These are phyloP conservation scores for Amphimedon queenslandica DNA, from an alignment of 37 sponge, comb jelly and placozoan species.

Conservation along the genomic window DNA sequence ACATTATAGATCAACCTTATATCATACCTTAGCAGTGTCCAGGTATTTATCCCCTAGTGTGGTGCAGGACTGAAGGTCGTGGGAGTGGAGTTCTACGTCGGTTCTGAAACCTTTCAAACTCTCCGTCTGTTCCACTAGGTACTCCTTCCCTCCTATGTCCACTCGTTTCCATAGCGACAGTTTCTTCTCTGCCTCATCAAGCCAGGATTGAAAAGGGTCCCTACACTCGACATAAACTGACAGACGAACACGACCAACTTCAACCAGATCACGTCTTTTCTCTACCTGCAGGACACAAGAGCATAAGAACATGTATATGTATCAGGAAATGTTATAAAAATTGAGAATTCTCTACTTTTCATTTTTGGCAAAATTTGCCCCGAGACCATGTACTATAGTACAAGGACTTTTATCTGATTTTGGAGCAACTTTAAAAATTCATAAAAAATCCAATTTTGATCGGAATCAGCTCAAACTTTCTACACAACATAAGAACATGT, in stretches of 20 bases:
- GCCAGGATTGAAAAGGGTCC: background rate
- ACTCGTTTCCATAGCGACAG: background rate
- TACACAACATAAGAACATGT: too few species aligned
- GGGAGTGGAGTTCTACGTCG: background rate
- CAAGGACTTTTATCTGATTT: too few species aligned
- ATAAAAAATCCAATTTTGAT: too few species aligned
- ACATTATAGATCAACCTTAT: background rate
- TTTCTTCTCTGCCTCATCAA: background rate
- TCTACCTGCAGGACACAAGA: background rate
- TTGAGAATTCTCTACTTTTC: too few species aligned
- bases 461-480: too few species aligned
- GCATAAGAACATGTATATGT: too few species aligned
- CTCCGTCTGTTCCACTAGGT: background rate
- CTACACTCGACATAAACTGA: background rate
- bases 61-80: background rate
- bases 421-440: too few species aligned
- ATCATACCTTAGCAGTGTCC: background rate
- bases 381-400: too few species aligned
- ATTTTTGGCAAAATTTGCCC: too few species aligned
- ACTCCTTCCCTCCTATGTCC: background rate
- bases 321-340: too few species aligned
- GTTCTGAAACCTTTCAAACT: background rate
- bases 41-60: background rate
- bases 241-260: background rate
- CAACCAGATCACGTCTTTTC: background rate